Evolutionary conservation across 2,888 invertebrate genomes (phyloP).

Genomic region (Eupeodes luniger): DNA sequence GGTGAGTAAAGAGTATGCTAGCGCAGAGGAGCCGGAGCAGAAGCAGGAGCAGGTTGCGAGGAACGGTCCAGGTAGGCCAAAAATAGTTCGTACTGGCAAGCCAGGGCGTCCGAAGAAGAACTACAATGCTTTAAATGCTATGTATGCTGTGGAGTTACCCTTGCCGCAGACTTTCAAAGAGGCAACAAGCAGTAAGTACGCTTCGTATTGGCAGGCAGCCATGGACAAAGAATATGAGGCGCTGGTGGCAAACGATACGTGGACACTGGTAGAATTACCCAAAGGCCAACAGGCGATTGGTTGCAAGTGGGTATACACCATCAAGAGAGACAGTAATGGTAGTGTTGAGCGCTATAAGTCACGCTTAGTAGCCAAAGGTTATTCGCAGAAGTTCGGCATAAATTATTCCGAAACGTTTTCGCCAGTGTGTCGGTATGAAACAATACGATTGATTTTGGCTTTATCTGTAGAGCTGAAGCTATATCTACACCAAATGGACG

Average conservation of each 20-base stretch:
- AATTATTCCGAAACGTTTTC: conserved; percentile 75
- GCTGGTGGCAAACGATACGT: neutral
- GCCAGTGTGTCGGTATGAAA: conserved; percentile 68
- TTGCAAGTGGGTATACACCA: conserved; percentile 57
- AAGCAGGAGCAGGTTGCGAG: no score
- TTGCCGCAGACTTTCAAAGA: conserved; percentile 8
- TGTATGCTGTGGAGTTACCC: conserved; percentile 6
- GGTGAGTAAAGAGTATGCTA: conserved; percentile 41
- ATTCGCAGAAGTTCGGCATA: conserved; percentile 60
- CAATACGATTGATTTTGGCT: conserved; percentile 66
- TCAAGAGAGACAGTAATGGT: conserved; percentile 66
- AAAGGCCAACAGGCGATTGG: conserved; percentile 38
- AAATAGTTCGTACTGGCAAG: conserved; percentile 14
- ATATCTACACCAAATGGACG: conserved; percentile 75
- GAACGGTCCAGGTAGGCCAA: conserved; percentile 39
- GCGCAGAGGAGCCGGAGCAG: conserved; percentile 39
- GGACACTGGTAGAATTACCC: neutral
- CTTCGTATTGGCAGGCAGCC: conserved; percentile 18
- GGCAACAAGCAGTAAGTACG: conserved; percentile 15
- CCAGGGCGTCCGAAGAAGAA: conserved; percentile 36
- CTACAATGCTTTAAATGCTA: conserved; percentile 31
- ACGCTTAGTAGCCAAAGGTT: conserved; percentile 64
- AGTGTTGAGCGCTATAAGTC: conserved; percentile 66
- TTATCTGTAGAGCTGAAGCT: conserved; percentile 65
- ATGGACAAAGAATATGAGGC: neutral